Base-by-base conservation (phyloP, 2,113 vertebrate species). In the Glaucomys volans region DNA sequence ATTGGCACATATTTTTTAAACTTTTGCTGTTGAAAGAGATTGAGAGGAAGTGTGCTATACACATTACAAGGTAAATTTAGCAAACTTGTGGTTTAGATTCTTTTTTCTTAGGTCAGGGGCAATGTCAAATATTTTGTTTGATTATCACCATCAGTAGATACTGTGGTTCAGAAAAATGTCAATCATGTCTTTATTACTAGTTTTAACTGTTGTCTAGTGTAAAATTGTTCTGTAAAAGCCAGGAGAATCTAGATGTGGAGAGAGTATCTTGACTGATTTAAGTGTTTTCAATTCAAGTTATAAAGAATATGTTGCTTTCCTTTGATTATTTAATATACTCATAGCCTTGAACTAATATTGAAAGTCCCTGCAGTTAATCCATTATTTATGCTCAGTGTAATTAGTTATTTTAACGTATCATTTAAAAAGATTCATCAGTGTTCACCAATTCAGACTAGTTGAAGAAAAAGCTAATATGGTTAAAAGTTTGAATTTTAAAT, bases 301-400 rank as follows among this genome's bases (percentile, higher is more conserved):
- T 26, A 87, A 90, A 85, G 67, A 94, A 62, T 37, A 87, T 76
- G 87, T 69, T 93, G 42, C 47, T 95, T 90, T 52, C 81, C 77
- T 54, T 72, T 72, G 26, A 91, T 62, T 54, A 64, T 1, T 71
- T 16, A 83, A 54, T 62, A 82, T 30, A 83, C 7, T 76, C 50
- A 79, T 40, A 69, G 35, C 10, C 59, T 90, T 44, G 93, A 72
- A 54, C 42, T 82, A 77, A 82, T 87, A 93, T 6, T 67, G 35
- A 87, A 71, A 71, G 80, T 17, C 50, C 79, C 4, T 84, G 37
- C 30, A 85, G 8, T 90, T 95, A 90, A 75, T 90, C 35, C 47
- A 90, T 69, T 91, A 62, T 12, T 30, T 72, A 71, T 35, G 42
- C 37, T 59, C 42, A 82, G 32, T 52, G 40, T 57, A 52, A 40